Base-by-base conservation (phyloP, 1,140 invertebrate genomes). In the Lordiphosa collinella region DNA sequence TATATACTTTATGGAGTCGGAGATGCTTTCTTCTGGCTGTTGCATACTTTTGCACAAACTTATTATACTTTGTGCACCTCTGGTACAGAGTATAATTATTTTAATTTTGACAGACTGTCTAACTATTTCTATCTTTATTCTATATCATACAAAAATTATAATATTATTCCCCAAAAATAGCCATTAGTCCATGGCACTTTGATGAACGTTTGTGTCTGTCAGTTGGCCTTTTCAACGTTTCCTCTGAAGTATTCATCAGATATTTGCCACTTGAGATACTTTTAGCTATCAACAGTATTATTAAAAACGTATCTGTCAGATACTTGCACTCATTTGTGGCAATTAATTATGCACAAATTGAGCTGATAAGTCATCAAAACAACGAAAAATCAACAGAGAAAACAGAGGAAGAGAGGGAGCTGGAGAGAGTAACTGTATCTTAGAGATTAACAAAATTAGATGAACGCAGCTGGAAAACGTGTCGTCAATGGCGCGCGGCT, bases 401-500 rank as follows among this genome's bases (percentile, higher is more conserved):
- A 38, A 16, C 37, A 16, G 16, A 38, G 13, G 13, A 16, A 16
- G 13, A 9, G 8, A 2, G 41, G 9, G 22, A 44, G 41, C 25
- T 12, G 29, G 25, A 58, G 51, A 43, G 32, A 22, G 32, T 62
- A 51, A 69, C 36, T 52, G 36, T 10, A 13, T 43, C 37, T 44
- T 36, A 36, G 41, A 67, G 62, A 68, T 68, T 53, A 73, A 56
- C 56, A 14, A 73, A 67, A 61, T 51, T 56, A 66, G 47, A 38
- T 18, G 8, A n/a, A 32, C 29, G 46, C 57, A 74, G 64, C 53
- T 68, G 64, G 44, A 32, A 55, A 54, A 16, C 67, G 53, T 67
- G 73, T 71, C 56, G 49, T 75, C 71, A 75, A 75, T 75, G 71
- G 65, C 54, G 71, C 71, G 71, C 71, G 71, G 61, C 68, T 76